Percentiles rank a stretch among this genome's conserved stretches.
Conservation (phyloP, 37 sponge, comb jelly and placozoan genomes). For the Crambe crambe region DNA sequence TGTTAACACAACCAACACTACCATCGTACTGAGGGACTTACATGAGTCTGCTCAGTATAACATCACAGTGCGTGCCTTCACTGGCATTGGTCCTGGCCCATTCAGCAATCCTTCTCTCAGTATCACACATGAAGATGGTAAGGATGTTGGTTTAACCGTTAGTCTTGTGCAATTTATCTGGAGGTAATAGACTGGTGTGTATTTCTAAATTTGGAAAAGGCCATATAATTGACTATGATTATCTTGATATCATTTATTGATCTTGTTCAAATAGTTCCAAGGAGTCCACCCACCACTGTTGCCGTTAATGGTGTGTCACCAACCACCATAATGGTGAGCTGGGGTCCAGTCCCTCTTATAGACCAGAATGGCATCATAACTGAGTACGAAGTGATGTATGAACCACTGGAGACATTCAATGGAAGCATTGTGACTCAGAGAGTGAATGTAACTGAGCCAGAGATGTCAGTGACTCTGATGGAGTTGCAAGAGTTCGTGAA, state of each 20-base stretch:
- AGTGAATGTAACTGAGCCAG: not conserved
- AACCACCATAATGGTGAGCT: constrained; percentile 13
- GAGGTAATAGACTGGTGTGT: too few species aligned
- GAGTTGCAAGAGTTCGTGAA: constrained; percentile 15
- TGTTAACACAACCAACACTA: not conserved
- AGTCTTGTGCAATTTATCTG: too few species aligned
- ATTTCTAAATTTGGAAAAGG: too few species aligned
- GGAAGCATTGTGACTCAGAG: not conserved
- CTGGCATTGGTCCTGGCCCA: constrained; percentile 31
- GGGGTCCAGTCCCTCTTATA: constrained; percentile 3
- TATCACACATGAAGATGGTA: constrained; percentile 25
- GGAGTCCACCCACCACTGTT: constrained; percentile 11
- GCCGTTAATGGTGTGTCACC: not conserved
- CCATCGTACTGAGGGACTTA: too few species aligned
- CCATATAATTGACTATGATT: too few species aligned
- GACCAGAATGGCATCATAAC: constrained; percentile 47
- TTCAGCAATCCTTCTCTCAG: constrained; percentile 2
- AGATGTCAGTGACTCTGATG: constrained; percentile 8
- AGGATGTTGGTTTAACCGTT: not conserved
- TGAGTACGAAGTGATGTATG: not conserved
- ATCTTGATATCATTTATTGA: too few species aligned
- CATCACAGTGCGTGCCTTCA: constrained; percentile 29
- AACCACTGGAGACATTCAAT: constrained; percentile 14
- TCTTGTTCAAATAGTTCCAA: too few species aligned
- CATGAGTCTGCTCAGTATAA: constrained; percentile 7